Base-by-base conservation (phyloP, 2,797 vertebrate genomes). In the Decapterus maruadsi region DNA sequence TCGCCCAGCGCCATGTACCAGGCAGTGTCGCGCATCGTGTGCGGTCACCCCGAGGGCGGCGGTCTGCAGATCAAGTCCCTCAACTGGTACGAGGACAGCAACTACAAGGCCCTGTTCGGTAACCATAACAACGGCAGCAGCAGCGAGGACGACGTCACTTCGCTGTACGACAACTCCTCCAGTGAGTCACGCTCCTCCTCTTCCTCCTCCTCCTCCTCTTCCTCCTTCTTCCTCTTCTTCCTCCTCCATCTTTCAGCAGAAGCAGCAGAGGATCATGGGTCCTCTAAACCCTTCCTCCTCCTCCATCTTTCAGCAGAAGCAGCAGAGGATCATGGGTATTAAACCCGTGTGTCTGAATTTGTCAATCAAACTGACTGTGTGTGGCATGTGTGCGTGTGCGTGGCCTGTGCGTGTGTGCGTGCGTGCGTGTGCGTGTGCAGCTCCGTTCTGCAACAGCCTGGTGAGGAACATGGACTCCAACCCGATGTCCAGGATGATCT, bases 81-180 rank as follows among this genome's bases (percentile, higher is more conserved):
- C 67, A 99, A 99, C 94, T 99, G 98, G 97, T 99, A 99, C 0
- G 98, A 99, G 72, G 98, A 99, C 93, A 96, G 96, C 89, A 99
- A 99, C 93, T 99, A 97, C 95, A 99, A 99, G 92, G 96, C 97
- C 0, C 86, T 99, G 20, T 99, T 99, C 0, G 96, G 97, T n/a
- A 96, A 26, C 26, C 1, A 26, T n/a, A 96, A 26, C 26, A 26
- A 26, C 26, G 1, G 3, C 29, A 95, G 92, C 91, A 95, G 95
- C 17, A 97, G 96, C 17, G 97, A 98, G 0, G 97, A 99, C 0
- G 83, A 94, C 10, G 12, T 91, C 0, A 45, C 88, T 4, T 53
- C 86, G 0, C 91, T 91, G 76, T 99, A 99, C 17, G 98, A 99
- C 94, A 99, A 99, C 86, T 95, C 97, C 7, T 96, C 97, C 80